Evolutionary conservation across 2,113 vertebrate species (phyloP), one percentile per base, ranked within the genome.

Genomic region (Natator depressus): DNA sequence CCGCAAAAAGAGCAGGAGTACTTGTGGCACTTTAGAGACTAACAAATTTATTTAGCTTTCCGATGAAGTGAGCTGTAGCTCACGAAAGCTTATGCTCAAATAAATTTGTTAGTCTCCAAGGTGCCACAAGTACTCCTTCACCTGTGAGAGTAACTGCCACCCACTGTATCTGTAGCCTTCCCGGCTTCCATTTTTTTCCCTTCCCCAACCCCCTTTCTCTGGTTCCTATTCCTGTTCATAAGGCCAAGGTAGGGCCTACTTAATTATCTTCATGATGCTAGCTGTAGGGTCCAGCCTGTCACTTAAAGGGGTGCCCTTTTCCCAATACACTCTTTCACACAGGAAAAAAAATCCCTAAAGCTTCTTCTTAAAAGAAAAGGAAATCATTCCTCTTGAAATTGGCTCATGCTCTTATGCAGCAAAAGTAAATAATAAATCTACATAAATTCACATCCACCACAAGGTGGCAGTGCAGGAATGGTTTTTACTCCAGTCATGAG

Each of bases 401-500:
- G 6, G 57, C 19, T 69, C n/a, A 42, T 38, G 4, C 1, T 53
- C 53, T 81, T 24, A 46, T 0, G 4, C 8, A 4, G 38, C 14
- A 7, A 42, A 87, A 16, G 5, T 24, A 57, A 49, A 5, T 27
- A 27, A 14, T 1, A 31, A 8, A 8, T 22, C 31, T 19, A 1
- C 62, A 81, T 54, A n/a, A 89, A 85, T 5, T 9, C 24, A 5
- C 75, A 10, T 1, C n/a, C 24, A 27, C 94, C 97, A 93, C 95
- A 42, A 88, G 97, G 19, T 97, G 97, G 97, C 95, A 11, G 27
- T 53, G 27, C n/a, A 90, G 82, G 46, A 62, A 54, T 35, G 50
- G 50, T 29, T 80, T 81, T 46, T 80, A 46, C 9, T 22, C 17
- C 12, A 78, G 13, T 14, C 35, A 49, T 82, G 80, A 7, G 0